Conservation (phyloP, 2,888 invertebrate genomes). For the Cheilosia variabilis region DNA sequence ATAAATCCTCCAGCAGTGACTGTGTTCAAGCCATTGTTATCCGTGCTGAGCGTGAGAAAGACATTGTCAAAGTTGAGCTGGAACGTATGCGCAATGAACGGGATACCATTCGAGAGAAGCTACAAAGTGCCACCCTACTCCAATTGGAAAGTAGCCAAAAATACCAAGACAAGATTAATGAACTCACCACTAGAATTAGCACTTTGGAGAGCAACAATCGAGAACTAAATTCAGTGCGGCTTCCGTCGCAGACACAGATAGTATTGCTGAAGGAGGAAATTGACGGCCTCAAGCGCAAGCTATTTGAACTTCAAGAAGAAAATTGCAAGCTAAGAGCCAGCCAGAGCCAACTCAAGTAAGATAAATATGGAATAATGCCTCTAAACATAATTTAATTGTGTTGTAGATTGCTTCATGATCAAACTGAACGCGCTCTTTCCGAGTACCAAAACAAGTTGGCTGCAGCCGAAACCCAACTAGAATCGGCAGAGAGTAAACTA, state of each 20-base stretch:
- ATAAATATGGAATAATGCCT: constrained; percentile 77
- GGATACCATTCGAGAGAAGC: constrained; percentile 85
- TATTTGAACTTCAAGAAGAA: constrained; percentile 85
- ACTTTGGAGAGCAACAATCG: constrained; percentile 85
- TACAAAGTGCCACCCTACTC: constrained; percentile 84
- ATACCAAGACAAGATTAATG: constrained; percentile 84
- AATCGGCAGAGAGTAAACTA: constrained; percentile 86
- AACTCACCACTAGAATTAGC: constrained; percentile 84
- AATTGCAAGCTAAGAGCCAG: constrained; percentile 85
- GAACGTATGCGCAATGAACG: constrained; percentile 86
- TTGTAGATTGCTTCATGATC: constrained; percentile 88
- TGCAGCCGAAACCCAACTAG: constrained; percentile 87
- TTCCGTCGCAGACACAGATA: constrained; percentile 85
- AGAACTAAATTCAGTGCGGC: constrained; percentile 85
- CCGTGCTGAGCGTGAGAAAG: constrained; percentile 84
- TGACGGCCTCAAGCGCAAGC: constrained; percentile 84
- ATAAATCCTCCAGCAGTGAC: constrained; percentile 77
- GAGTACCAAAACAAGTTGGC: constrained; percentile 88
- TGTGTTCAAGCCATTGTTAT: constrained; percentile 82
- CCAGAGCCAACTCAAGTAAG: constrained; percentile 86
- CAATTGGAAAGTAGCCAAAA: constrained; percentile 84
- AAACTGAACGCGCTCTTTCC: constrained; percentile 89
- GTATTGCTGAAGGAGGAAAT: constrained; percentile 85
- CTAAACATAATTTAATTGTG: neutral
- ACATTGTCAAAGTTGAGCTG: constrained; percentile 85